Percentiles rank a stretch among this genome's conserved stretches.
Conservation (phyloP, 2,113 vertebrate species). For the Carlito syrichta region DNA sequence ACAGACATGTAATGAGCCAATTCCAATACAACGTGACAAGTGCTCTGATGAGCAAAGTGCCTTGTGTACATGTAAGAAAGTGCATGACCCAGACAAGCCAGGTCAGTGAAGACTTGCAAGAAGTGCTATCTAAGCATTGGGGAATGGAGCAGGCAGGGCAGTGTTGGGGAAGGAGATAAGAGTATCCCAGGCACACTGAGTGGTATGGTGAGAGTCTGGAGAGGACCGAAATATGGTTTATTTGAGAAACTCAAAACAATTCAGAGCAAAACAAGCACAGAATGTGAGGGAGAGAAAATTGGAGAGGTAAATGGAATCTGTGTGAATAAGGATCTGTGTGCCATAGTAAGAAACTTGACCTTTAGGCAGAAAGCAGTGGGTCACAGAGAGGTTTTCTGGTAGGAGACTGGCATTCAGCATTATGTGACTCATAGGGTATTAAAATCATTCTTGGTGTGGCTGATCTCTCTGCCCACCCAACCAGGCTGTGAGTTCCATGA, state of each 20-base stretch:
- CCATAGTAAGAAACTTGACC: not conserved
- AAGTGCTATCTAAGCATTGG: not conserved
- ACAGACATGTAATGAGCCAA: not conserved
- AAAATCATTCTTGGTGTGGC: slow-evolving; percentile 11
- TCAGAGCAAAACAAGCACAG: not conserved
- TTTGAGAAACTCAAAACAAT: not conserved
- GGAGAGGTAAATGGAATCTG: not conserved
- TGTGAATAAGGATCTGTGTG: not conserved
- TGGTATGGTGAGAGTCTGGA: not conserved
- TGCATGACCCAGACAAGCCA: not conserved
- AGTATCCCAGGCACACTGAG: not conserved
- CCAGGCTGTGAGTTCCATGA: not conserved
- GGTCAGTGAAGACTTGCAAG: not conserved
- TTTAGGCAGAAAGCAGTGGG: slow-evolving; percentile 27
- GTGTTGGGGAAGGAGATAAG: not conserved
- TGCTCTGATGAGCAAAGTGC: not conserved
- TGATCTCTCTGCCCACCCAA: slow-evolving; percentile 23
- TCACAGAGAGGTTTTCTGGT: slow-evolving; percentile 42
- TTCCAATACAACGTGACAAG: not conserved
- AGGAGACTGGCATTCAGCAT: not conserved
- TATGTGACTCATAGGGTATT: slow-evolving; percentile 19
- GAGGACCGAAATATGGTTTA: not conserved
- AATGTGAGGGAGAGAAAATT: not conserved
- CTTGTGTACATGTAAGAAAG: not conserved
- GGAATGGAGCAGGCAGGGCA: not conserved